phyloP scores from a whole-genome alignment of 2,888 invertebrate species.

The Zeuzera pyrina region DNA sequence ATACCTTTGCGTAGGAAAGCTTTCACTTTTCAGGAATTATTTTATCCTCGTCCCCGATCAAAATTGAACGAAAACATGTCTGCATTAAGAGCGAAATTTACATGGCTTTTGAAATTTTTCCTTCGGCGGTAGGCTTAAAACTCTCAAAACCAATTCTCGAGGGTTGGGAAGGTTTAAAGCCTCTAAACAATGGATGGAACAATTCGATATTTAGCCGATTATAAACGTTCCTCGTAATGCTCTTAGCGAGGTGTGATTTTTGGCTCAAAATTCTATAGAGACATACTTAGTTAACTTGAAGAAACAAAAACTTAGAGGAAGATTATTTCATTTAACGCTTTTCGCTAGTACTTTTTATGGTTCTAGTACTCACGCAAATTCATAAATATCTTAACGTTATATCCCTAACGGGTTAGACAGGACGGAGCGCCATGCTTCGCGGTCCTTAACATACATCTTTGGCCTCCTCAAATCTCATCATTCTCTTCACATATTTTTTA shows the following conservation, averaged over 20 bases:
- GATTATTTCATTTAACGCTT: too few relatives aligned
- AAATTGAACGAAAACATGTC: slow-evolving; percentile 31
- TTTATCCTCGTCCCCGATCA: slow-evolving; percentile 24
- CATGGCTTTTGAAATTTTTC: slow-evolving; percentile 32
- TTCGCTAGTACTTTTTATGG: too few relatives aligned
- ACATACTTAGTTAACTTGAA: slow-evolving; percentile 6
- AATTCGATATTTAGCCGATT: slow-evolving; percentile 72
- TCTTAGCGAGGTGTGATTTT: slow-evolving; percentile 66
- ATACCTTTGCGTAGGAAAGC: slow-evolving; percentile 67
- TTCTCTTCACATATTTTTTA: too few relatives aligned
- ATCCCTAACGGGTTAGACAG: too few relatives aligned
- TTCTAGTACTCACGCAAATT: too few relatives aligned
- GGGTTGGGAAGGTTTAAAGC: slow-evolving; percentile 55
- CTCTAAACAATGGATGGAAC: slow-evolving; percentile 65
- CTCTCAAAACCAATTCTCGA: slow-evolving; percentile 65
- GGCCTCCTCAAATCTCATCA: too few relatives aligned
- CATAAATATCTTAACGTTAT: too few relatives aligned
- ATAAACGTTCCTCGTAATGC: slow-evolving; percentile 62
- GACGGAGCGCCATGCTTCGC: too few relatives aligned
- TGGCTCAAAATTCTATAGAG: background rate
- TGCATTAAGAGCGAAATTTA: slow-evolving; percentile 30
- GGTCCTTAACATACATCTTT: too few relatives aligned
- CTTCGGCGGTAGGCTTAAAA: slow-evolving; percentile 60
- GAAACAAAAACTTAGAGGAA: slow-evolving; percentile 2
- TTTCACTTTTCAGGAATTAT: slow-evolving; percentile 73